Evolutionary conservation across 2,113 vertebrate species (phyloP).

Genomic region (Mus musculus): DNA sequence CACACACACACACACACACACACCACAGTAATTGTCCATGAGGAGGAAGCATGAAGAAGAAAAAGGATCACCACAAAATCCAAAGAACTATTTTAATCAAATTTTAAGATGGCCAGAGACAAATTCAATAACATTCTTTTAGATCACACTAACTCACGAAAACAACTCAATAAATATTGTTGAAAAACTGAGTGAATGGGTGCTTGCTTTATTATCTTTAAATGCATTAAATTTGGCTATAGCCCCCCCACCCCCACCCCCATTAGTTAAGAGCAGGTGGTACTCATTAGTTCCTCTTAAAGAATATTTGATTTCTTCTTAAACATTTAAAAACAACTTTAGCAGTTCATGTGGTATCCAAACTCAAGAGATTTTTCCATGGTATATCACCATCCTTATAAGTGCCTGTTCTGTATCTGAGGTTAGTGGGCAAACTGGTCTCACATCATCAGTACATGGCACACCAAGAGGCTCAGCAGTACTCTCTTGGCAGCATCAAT

Average conservation of each 20-base stretch:
- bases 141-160: not conserved
- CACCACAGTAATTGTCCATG: not conserved
- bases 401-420: not conserved
- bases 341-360: not conserved
- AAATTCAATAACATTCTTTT: not conserved
- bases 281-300: slow-evolving; percentile 27
- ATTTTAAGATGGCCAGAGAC: slow-evolving; percentile 43
- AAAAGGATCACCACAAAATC: slow-evolving; percentile 11
- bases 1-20: not conserved
- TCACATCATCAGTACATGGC: not conserved
- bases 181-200: slow-evolving; percentile 46
- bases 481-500: not conserved
- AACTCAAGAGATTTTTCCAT: not conserved
- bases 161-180: slow-evolving; percentile 2
- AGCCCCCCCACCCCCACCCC: too few species aligned
- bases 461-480: not conserved
- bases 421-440: not conserved
- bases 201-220: slow-evolving; percentile 21
- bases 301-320: slow-evolving; percentile 26
- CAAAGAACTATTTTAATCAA: slow-evolving; percentile 46
- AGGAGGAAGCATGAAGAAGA: slow-evolving; percentile 18
- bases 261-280: not conserved
- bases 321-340: not conserved
- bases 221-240: slow-evolving; percentile 55
- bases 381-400: not conserved